Evolutionary conservation across 2,113 vertebrate genomes (phyloP).

Genomic region (Vidua chalybeata): DNA sequence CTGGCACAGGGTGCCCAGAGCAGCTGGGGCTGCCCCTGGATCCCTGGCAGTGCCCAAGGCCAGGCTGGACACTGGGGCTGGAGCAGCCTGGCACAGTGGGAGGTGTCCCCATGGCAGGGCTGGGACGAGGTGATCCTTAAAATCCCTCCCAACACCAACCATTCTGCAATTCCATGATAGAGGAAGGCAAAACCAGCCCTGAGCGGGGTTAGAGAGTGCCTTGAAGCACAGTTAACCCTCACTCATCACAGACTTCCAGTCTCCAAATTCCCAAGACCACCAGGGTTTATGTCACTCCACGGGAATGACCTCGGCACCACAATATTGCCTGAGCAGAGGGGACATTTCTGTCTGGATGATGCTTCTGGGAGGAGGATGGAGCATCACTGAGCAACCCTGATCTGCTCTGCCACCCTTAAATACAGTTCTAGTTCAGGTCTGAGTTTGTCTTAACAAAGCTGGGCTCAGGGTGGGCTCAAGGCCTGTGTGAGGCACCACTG

Average conservation of each 20-base stretch:
- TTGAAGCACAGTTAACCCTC: not conserved
- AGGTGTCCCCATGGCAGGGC: not conserved
- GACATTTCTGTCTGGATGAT: not conserved
- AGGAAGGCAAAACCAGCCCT: not conserved
- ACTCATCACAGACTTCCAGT: not conserved
- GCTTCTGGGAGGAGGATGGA: not conserved
- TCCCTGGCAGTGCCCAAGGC: too few relatives aligned
- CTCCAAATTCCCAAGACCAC: not conserved
- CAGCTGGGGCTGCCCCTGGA: too few relatives aligned
- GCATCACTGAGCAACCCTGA: not conserved
- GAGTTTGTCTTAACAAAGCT: not conserved
- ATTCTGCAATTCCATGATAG: fast-evolving
- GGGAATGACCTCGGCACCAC: not conserved
- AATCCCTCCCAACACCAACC: not conserved
- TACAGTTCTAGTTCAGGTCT: not conserved
- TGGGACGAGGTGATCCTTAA: fast-evolving
- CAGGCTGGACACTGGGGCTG: not conserved
- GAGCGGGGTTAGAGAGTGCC: not conserved
- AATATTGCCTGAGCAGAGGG: not conserved
- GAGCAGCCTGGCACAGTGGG: not conserved
- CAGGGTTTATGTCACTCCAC: not conserved
- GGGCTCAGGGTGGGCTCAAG: not conserved
- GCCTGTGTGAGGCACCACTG: not conserved
- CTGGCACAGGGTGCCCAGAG: too few relatives aligned
- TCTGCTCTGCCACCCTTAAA: not conserved